phyloP scores from a whole-genome alignment of 2,113 vertebrate genomes.

The Amphilophus citrinellus region DNA sequence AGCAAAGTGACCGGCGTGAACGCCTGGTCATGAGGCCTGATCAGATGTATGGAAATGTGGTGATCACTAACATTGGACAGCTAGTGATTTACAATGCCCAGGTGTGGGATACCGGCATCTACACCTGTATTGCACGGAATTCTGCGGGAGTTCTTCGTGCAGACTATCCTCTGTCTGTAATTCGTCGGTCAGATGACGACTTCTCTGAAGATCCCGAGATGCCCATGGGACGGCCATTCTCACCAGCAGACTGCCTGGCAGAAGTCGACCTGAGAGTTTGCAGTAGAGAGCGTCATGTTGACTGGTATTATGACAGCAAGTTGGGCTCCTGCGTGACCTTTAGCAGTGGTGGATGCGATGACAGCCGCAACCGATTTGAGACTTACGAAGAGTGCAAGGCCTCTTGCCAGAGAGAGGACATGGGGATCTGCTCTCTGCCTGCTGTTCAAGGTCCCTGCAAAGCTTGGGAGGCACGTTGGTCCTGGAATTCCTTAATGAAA shows the following conservation, averaged over 20 bases:
- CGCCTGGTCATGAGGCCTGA: conserved; percentile 93
- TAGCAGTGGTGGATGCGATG: conserved; percentile 84
- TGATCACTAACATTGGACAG: conserved; percentile 96
- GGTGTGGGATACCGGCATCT: conserved; percentile 91
- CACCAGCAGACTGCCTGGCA: conserved; percentile 87
- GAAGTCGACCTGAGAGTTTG: conserved; percentile 84
- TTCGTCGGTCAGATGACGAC: conserved; percentile 78
- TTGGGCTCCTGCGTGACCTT: conserved; percentile 88
- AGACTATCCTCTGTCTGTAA: conserved; percentile 91
- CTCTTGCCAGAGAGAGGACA: conserved; percentile 84
- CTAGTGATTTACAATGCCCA: conserved; percentile 95
- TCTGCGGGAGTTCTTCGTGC: conserved; percentile 88
- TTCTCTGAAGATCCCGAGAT: conserved; percentile 72
- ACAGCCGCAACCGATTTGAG: conserved; percentile 88
- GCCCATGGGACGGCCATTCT: conserved; percentile 78
- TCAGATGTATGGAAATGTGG: conserved; percentile 97
- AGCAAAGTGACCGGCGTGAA: conserved; percentile 88
- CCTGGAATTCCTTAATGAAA: conserved; percentile 89
- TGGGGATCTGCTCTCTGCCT: conserved; percentile 87
- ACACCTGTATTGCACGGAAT: conserved; percentile 92
- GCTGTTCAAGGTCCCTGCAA: conserved; percentile 94
- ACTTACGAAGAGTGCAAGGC: conserved; percentile 91
- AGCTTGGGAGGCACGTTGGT: conserved; percentile 91
- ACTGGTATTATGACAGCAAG: conserved; percentile 90
- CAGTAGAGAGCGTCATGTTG: conserved; percentile 81